These are phyloP conservation scores for Megaceryle torquata DNA, from an alignment of 2,113 vertebrate species.

Conservation along the genomic window DNA sequence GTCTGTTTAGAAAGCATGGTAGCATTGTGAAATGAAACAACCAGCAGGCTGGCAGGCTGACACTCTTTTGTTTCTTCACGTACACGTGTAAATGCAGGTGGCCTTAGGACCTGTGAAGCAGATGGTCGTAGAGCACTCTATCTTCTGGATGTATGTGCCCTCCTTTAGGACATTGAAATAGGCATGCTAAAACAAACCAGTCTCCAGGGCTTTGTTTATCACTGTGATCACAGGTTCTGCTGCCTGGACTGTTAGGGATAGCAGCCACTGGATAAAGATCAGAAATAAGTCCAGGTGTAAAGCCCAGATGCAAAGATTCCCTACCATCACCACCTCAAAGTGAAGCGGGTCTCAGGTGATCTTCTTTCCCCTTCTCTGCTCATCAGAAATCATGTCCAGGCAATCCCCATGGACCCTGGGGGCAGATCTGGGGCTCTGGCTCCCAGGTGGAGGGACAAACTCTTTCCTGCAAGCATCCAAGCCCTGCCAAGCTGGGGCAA, in stretches of 20 bases:
- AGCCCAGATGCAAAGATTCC: neutral
- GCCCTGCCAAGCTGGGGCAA: neutral
- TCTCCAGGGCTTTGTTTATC: neutral
- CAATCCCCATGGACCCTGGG: neutral
- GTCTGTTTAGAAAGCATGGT: neutral
- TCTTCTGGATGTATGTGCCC: neutral
- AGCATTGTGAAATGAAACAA: neutral
- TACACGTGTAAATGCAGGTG: fast-evolving
- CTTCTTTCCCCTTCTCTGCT: neutral
- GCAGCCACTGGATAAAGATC: neutral
- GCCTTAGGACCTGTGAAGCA: neutral
- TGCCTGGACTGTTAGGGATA: neutral
- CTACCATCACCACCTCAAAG: neutral
- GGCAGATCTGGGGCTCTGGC: neutral
- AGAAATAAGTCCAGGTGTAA: neutral
- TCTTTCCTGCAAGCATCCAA: neutral
- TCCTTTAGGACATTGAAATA: neutral
- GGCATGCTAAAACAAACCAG: neutral
- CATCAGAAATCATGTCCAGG: neutral
- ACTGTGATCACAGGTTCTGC: neutral
- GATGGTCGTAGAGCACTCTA: neutral
- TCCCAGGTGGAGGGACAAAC: neutral
- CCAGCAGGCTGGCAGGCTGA: neutral
- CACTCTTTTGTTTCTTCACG: neutral
- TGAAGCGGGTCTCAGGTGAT: neutral